Evolutionary conservation across 2,888 invertebrate genomes (phyloP), one percentile per base, ranked within the genome.

Genomic region (Hydropsyche betteni): DNA sequence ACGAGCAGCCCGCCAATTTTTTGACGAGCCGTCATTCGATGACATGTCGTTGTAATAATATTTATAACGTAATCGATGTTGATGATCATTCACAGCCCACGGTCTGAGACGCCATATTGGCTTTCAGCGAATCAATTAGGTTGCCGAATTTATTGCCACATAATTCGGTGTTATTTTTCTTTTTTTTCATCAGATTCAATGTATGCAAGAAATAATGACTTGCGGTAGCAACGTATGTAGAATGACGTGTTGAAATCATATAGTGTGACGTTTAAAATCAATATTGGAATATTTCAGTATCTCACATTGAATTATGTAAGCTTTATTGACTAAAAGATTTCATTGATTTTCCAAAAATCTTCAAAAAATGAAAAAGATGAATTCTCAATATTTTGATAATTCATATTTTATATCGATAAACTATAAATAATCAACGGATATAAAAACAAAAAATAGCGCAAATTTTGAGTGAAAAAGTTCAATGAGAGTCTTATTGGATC

Each of bases 1-100:
- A 68, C 38, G n/a, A 69, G 69, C 44, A 10, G 69, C 51, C 44
- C 69, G 51, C 16, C 69, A 51, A 69, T 50, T 69, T 44, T 44
- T 58, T 58, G 58, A 58, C 58, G 58, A 58, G 24, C 4, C 1
- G 24, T 58, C 8, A 58, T 24, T n/a, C 2, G 24, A 14, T 16
- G 58, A 58, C 58, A 44, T 44, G 44, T 58, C 58, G 58, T 53
- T 10, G 53, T 24, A 58, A 58, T 58, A 58, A 58, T 58, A 58
- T 58, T 58, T 58, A 58, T 58, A 58, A 58, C 58, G 16, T 58
- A 58, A 58, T 58, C 24, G 24, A 58, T 16, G 58, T 24, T 8
- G 58, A 64, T 7, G 36, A 64, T 64, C 64, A 36, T 36, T 36
- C 36, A 64, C 64, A 12, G n/a, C 36, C 4, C 34, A 6, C 55